A percentile compares a stretch with the other conserved stretches of the same genome.
These are phyloP conservation scores for Scaptomyza tumidula DNA, from an alignment of 2,888 invertebrate species.

Conservation along the genomic window DNA sequence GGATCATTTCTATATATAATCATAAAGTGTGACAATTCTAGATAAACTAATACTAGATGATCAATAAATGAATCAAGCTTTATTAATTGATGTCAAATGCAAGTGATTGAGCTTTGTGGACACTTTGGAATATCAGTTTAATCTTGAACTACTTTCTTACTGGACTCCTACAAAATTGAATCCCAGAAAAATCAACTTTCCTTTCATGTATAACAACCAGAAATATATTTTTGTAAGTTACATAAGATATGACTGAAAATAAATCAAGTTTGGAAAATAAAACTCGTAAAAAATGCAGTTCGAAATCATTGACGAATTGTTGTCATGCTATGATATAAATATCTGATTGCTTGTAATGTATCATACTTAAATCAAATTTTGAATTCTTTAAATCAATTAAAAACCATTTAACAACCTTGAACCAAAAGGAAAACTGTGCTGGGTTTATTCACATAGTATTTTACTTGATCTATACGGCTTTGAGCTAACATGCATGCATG, in stretches of 20 bases:
- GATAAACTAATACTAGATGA: background rate
- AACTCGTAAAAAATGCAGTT: no score
- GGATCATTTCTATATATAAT: background rate
- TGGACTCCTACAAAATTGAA: no score
- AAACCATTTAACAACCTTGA: background rate
- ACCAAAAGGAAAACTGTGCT: background rate
- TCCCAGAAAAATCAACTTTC: no score
- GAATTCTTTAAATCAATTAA: background rate
- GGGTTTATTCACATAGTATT: background rate
- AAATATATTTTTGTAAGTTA: no score
- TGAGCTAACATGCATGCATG: background rate
- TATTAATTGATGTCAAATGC: background rate
- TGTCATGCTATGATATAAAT: no score
- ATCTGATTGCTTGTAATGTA: no score
- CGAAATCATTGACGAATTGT: no score
- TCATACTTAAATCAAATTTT: no score
- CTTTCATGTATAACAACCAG: no score
- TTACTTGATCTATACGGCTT: background rate
- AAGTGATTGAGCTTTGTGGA: background rate
- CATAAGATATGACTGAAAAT: background rate
- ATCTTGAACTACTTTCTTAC: no score
- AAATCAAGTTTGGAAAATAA: no score
- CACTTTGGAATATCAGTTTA: background rate
- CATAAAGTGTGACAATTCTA: conserved; percentile 12
- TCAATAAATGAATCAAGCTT: background rate